Evolutionary conservation across 2,888 invertebrate species (phyloP).

Genomic region (Eupsilia transversa): DNA sequence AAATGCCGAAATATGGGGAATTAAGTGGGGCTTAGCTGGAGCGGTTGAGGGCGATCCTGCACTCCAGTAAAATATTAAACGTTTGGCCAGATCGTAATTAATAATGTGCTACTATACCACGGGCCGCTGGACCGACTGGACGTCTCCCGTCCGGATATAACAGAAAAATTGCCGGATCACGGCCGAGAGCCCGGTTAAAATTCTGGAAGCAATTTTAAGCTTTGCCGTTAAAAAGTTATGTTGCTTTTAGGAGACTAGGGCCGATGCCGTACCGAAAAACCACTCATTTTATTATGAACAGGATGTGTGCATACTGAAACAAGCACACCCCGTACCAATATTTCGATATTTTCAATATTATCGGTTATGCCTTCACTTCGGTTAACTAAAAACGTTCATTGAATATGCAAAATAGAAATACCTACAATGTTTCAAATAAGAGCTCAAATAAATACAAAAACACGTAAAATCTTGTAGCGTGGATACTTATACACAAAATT

Average conservation of each 20-base stretch:
- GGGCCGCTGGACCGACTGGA: conserved; percentile 73
- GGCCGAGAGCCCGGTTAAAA: conserved; percentile 78
- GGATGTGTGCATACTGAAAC: conserved; percentile 56
- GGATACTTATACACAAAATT: conserved; percentile 72
- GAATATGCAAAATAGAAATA: conserved; percentile 22
- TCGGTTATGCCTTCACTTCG: neutral
- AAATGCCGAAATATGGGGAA: conserved; percentile 84
- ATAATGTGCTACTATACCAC: conserved; percentile 84
- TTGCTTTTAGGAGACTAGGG: conserved; percentile 74
- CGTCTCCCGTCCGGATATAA: conserved; percentile 82
- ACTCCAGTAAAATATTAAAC: conserved; percentile 88
- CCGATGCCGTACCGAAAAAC: conserved; percentile 70
- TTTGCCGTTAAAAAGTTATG: conserved; percentile 74
- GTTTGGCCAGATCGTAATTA: conserved; percentile 86
- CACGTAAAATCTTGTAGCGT: conserved; percentile 49
- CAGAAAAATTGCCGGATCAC: conserved; percentile 87
- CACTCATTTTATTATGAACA: conserved; percentile 73
- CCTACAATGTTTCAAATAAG: conserved; percentile 28
- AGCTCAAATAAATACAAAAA: conserved; percentile 50
- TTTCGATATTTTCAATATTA: conserved; percentile 14
- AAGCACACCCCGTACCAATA: conserved; percentile 39
- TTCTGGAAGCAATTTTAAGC: conserved; percentile 80
- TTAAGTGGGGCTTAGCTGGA: conserved; percentile 85
- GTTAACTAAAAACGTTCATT: conserved; percentile 2
- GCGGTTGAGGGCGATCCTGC: conserved; percentile 82